These are phyloP conservation scores for Ophion obscuratus DNA, from an alignment of 2,888 invertebrate species.

Conservation along the genomic window DNA sequence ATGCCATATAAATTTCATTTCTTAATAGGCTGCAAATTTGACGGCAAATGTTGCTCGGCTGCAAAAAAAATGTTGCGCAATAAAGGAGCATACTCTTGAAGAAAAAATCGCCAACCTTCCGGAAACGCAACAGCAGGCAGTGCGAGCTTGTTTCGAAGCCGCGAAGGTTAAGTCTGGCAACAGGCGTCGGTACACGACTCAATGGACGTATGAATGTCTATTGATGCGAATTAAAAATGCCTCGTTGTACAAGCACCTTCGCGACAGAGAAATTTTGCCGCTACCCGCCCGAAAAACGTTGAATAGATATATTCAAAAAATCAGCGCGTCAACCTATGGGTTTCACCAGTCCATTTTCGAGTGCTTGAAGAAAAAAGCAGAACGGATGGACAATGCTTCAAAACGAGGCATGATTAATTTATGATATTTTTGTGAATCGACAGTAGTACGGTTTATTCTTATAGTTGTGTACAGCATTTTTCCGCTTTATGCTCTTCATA, in stretches of 20 bases:
- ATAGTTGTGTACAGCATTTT: background rate
- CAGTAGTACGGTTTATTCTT: background rate
- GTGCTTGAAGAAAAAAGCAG: constrained; percentile 1
- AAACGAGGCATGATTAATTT: background rate
- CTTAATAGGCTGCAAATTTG: background rate
- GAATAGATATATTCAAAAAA: constrained; percentile 1
- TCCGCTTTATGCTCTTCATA: background rate
- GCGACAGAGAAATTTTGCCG: constrained; percentile 11
- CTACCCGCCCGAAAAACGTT: constrained; percentile 2
- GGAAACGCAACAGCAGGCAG: constrained; percentile 2
- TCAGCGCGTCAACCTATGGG: background rate
- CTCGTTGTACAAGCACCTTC: background rate
- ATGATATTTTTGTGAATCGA: background rate
- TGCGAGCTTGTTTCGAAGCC: background rate
- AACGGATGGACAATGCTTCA: background rate
- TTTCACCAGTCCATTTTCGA: background rate
- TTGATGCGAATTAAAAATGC: background rate
- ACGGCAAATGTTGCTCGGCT: background rate
- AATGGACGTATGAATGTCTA: background rate
- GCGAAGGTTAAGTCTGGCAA: background rate
- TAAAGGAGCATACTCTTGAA: background rate
- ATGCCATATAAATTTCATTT: too few species aligned
- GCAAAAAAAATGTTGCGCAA: background rate
- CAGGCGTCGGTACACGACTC: background rate
- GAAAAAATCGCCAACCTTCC: background rate